Conservation (phyloP, 2,888 invertebrate genomes). For the Protula sp. region DNA sequence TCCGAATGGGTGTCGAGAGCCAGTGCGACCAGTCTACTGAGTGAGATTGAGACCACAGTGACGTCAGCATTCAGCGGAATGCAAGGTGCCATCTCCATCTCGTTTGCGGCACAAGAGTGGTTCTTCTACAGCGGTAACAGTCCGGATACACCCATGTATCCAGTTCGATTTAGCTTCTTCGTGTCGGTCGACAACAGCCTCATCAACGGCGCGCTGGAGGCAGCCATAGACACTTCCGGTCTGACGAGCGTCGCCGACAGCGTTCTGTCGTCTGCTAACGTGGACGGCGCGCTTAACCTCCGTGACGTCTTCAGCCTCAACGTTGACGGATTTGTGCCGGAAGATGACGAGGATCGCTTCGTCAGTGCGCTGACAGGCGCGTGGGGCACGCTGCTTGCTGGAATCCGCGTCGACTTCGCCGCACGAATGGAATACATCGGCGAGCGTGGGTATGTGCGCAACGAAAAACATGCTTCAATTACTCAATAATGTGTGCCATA, state of each 20-base stretch:
- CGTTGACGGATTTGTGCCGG: background rate
- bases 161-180: background rate
- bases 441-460: background rate
- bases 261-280: background rate
- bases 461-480: too few relatives aligned
- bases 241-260: background rate
- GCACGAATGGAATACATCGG: background rate
- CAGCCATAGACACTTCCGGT: background rate
- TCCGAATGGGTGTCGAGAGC: background rate
- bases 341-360: background rate
- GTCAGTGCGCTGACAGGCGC: background rate
- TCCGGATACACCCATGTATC: background rate
- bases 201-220: background rate
- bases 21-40: background rate
- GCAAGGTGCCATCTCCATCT: background rate
- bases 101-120: background rate
- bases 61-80: too few relatives aligned
- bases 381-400: background rate
- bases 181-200: background rate
- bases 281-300: background rate
- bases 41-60: background rate
- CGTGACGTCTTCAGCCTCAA: background rate
- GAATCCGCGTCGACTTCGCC: background rate
- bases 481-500: too few relatives aligned
- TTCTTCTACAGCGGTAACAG: background rate